Percentiles rank a stretch among this genome's conserved stretches.
These are phyloP conservation scores for Aphelinus atriplicis DNA, from an alignment of 1,140 invertebrate species.

Conservation along the genomic window DNA sequence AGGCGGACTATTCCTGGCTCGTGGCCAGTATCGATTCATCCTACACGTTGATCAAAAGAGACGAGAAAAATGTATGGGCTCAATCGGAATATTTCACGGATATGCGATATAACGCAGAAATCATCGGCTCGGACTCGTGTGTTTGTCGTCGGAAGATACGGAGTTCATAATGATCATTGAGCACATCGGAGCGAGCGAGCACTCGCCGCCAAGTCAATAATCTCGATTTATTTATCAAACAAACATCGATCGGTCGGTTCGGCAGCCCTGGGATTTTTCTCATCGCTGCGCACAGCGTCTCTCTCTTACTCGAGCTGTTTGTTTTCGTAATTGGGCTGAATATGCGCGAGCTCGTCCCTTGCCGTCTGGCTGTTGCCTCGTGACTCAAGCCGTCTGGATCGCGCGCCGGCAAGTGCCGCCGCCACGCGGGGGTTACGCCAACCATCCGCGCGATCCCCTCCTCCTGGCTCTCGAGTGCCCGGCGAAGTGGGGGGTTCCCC, in stretches of 20 bases:
- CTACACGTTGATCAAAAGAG: too few species aligned
- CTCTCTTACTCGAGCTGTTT: constrained; percentile 3
- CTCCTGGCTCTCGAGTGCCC: background rate
- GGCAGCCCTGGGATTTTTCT: constrained; percentile 15
- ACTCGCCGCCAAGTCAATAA: background rate
- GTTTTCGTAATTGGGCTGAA: constrained; percentile 35
- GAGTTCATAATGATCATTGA: too few species aligned
- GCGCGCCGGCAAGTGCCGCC: constrained; percentile 59
- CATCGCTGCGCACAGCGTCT: too few species aligned
- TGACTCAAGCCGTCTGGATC: constrained; percentile 57
- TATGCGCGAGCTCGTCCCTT: constrained; percentile 23
- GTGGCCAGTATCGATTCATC: too few species aligned
- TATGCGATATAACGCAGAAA: too few species aligned
- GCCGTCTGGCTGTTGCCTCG: constrained; percentile 43
- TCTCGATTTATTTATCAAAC: constrained; percentile 24
- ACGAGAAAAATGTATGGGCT: too few species aligned
- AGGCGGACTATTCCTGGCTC: too few species aligned
- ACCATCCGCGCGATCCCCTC: constrained; percentile 40
- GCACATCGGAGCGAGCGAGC: too few species aligned
- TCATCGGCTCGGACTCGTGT: too few species aligned
- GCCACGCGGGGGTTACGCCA: constrained; percentile 62
- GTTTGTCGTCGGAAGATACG: too few species aligned
- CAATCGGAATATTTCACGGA: too few species aligned
- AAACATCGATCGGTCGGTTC: constrained; percentile 20
- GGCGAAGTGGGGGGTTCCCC: constrained; percentile 51